phyloP scores from a whole-genome alignment of 1,140 invertebrate genomes.

The Caenorhabditis remanei region DNA sequence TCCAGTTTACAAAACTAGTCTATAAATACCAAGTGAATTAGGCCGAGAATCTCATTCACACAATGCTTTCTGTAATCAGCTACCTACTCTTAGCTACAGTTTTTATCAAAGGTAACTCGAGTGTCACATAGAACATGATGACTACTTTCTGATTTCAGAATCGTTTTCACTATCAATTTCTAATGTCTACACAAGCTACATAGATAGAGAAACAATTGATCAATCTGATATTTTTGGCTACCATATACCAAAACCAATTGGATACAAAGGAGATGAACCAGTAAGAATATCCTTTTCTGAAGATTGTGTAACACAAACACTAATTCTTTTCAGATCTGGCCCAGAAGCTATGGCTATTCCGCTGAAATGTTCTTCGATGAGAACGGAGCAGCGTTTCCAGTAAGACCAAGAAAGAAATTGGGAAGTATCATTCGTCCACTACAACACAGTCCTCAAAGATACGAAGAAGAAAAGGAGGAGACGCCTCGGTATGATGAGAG shows the following conservation, averaged over 20 bases:
- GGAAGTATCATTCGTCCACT: not conserved
- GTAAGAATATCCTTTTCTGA: constrained; percentile 4
- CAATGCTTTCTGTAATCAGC: constrained; percentile 11
- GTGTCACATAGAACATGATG: too few species aligned
- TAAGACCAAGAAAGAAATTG: constrained; percentile 36
- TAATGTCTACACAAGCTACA: constrained; percentile 39
- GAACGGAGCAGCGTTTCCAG: constrained; percentile 66
- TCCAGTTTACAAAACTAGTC: constrained; percentile 49
- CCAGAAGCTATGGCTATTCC: constrained; percentile 66
- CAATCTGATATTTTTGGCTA: constrained; percentile 53
- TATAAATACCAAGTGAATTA: constrained; percentile 54
- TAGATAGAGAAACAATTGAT: constrained; percentile 21
- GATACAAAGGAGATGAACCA: constrained; percentile 43
- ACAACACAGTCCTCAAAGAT: constrained; percentile 20
- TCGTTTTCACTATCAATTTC: not conserved
- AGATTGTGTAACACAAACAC: not conserved
- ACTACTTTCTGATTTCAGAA: not conserved
- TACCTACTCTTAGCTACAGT: not conserved
- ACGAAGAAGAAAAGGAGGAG: not conserved
- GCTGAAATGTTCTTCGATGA: constrained; percentile 67
- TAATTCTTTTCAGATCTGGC: constrained; percentile 60
- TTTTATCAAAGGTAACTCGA: not conserved
- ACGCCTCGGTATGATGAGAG: constrained; percentile 13
- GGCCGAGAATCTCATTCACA: constrained; percentile 35
- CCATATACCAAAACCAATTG: constrained; percentile 54